Conservation (phyloP, 2,113 vertebrate species). For the Phaetusa simplex region DNA sequence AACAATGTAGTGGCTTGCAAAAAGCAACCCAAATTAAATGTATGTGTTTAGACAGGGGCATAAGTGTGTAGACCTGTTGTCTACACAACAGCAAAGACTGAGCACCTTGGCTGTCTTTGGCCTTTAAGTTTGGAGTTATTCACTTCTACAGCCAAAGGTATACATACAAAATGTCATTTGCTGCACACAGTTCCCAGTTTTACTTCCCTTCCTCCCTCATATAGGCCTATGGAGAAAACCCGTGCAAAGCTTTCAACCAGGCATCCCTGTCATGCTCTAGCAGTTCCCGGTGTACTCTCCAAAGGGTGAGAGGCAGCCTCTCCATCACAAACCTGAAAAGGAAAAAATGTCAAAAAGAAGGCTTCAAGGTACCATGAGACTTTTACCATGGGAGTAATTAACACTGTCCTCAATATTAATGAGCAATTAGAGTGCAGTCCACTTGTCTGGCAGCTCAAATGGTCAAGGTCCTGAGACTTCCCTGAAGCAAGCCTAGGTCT, state of each 20-base stretch:
- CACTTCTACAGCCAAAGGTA: slow-evolving; percentile 42
- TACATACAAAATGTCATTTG: not conserved
- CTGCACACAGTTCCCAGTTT: not conserved
- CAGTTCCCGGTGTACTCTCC: not conserved
- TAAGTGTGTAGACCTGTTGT: not conserved
- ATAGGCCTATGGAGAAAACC: not conserved
- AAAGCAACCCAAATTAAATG: not conserved
- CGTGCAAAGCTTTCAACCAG: not conserved
- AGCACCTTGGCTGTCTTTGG: not conserved
- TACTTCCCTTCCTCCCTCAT: not conserved
- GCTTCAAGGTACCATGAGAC: not conserved
- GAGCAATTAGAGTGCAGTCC: not conserved
- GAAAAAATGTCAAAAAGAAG: not conserved
- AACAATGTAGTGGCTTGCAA: not conserved
- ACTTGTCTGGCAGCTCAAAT: not conserved
- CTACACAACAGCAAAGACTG: not conserved
- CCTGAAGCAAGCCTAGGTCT: not conserved
- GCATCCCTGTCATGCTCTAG: no score
- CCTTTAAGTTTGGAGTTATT: slow-evolving; percentile 39
- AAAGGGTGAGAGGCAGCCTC: not conserved
- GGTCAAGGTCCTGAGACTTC: not conserved
- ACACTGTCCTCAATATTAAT: not conserved
- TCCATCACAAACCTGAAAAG: not conserved
- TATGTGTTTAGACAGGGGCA: slow-evolving; percentile 2
- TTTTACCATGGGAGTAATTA: not conserved